Percentiles rank a stretch among this genome's conserved stretches.
Evolutionary conservation across 30 jellyfish, hydroid and myxozoan species (phyloP).

Genomic region (Turritopsis rubra): DNA sequence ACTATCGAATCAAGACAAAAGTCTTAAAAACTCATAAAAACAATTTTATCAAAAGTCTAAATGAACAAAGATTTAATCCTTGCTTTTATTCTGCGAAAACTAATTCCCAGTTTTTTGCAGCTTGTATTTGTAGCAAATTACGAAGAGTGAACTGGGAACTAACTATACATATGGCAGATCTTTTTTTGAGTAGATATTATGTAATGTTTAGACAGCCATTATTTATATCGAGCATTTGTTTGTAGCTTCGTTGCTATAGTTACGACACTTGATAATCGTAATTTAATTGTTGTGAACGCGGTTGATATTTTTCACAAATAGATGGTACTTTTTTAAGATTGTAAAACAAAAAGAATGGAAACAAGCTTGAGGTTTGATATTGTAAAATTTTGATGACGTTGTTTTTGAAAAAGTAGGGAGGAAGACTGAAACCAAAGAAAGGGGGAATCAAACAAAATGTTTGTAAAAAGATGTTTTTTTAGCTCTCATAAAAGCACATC

Average conservation of each 20-base stretch:
- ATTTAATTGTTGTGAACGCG: not conserved
- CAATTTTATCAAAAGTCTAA: not conserved
- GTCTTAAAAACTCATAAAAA: not conserved
- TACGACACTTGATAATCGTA: not conserved
- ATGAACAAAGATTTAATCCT: not conserved
- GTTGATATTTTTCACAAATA: not conserved
- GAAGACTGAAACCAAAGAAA: too few species aligned
- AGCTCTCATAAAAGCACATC: too few species aligned
- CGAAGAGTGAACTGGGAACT: not conserved
- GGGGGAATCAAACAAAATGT: too few species aligned
- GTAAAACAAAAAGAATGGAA: too few species aligned
- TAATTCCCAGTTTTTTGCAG: not conserved
- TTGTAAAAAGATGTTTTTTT: too few species aligned
- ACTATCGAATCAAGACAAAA: not conserved
- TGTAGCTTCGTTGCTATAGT: not conserved
- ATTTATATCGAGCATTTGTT: not conserved
- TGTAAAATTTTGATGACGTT: too few species aligned
- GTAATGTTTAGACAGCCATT: not conserved
- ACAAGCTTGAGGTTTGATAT: too few species aligned
- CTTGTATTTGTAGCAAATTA: not conserved
- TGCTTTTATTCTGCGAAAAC: not conserved
- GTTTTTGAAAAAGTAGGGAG: too few species aligned
- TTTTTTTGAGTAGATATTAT: too few species aligned
- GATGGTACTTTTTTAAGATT: not conserved
- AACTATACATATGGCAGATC: not conserved